Evolutionary conservation across 2,888 invertebrate species (phyloP).

Genomic region (Xestia ashworthii): DNA sequence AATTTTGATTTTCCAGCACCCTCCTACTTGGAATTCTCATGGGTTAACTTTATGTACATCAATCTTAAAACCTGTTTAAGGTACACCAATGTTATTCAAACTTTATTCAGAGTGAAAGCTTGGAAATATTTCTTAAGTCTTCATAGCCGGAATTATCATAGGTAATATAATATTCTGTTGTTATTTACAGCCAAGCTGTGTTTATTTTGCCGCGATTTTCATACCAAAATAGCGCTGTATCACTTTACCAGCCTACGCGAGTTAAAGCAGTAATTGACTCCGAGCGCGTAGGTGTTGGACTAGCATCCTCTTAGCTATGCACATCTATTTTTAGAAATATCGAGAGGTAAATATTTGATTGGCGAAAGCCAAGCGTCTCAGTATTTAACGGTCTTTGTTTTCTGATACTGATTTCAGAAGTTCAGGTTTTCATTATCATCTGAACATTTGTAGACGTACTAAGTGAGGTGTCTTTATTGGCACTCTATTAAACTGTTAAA

Average conservation of each 20-base stretch:
- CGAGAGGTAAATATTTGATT: not conserved
- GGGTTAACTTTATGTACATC: slow-evolving; percentile 54
- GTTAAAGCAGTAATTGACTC: slow-evolving; percentile 4
- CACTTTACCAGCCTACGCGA: slow-evolving; percentile 12
- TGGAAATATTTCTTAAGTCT: not conserved
- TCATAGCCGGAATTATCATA: not conserved
- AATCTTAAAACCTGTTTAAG: slow-evolving; percentile 49
- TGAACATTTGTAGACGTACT: not conserved
- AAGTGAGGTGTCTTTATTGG: not conserved
- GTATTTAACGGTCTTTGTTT: not conserved
- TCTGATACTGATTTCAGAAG: too few relatives aligned
- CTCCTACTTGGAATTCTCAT: slow-evolving; percentile 59
- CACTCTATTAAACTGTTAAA: not conserved
- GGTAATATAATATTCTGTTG: slow-evolving; percentile 2
- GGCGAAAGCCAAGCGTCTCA: not conserved
- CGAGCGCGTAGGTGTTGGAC: slow-evolving; percentile 17
- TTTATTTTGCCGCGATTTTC: not conserved
- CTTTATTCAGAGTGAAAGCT: slow-evolving; percentile 23
- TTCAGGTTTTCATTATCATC: not conserved
- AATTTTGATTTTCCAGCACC: slow-evolving; percentile 74
- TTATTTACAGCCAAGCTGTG: not conserved
- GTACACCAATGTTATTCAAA: slow-evolving; percentile 17
- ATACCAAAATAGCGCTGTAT: slow-evolving; percentile 16
- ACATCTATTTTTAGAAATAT: slow-evolving; percentile 16
- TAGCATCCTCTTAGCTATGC: not conserved